These are phyloP conservation scores for Tursiops truncatus DNA, from an alignment of 2,113 vertebrate species.

Conservation along the genomic window DNA sequence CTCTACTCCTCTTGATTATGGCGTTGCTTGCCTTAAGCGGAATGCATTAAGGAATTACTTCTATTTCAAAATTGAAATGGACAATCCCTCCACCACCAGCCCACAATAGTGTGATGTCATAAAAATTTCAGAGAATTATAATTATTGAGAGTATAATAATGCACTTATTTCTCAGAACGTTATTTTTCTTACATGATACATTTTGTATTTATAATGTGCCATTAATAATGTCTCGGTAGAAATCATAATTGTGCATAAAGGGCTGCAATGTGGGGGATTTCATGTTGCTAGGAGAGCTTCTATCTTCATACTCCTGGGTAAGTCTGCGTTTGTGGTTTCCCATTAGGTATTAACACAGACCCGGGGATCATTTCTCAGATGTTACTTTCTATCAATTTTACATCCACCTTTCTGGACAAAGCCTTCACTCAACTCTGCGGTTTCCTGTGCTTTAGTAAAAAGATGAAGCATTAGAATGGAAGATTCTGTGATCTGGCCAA, in stretches of 20 bases:
- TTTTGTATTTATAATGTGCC: conserved; percentile 6
- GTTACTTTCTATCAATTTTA: conserved; percentile 38
- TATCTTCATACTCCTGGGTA: neutral
- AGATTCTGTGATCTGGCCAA: neutral
- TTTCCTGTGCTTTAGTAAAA: conserved; percentile 43
- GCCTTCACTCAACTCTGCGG: conserved; percentile 7
- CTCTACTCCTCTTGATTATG: neutral
- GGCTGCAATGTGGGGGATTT: neutral
- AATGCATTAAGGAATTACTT: neutral
- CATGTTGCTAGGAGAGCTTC: neutral
- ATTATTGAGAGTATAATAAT: conserved; percentile 7
- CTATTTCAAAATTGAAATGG: conserved; percentile 39
- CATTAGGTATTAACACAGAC: neutral
- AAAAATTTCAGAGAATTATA: neutral
- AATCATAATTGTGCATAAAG: neutral
- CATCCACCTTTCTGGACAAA: conserved; percentile 48
- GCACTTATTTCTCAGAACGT: conserved; percentile 42
- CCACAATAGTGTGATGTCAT: neutral
- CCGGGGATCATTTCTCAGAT: conserved; percentile 26
- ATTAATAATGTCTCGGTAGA: neutral
- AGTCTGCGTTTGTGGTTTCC: conserved; percentile 4
- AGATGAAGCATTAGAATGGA: neutral
- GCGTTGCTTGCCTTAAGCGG: neutral
- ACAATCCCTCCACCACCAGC: neutral
- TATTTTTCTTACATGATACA: neutral